Conservation (phyloP, 2,888 invertebrate species). For the Drosophila anomelani region DNA sequence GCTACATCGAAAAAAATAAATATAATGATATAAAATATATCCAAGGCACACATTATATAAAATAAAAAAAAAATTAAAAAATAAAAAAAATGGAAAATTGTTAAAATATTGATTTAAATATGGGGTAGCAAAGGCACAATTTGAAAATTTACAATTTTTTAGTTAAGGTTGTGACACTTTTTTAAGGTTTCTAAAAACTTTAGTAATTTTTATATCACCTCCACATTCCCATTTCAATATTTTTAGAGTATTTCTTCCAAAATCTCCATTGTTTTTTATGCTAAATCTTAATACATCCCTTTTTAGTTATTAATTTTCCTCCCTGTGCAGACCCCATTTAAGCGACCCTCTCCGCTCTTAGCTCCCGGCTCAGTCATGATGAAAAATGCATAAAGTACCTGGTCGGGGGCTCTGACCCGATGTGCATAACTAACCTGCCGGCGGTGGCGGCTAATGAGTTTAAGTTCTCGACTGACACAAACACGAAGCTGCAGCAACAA, state of each 20-base stretch:
- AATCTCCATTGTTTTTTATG: not conserved
- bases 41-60: too few relatives aligned
- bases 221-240: not conserved
- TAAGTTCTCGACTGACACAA: conserved; percentile 70
- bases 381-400: conserved; percentile 69
- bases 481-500: conserved; percentile 42
- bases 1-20: conserved; percentile 1
- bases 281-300: not conserved
- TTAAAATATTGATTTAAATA: too few relatives aligned
- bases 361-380: conserved; percentile 42
- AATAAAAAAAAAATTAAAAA: too few relatives aligned
- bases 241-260: not conserved
- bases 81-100: too few relatives aligned
- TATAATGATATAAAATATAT: not conserved
- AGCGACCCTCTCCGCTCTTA: not conserved
- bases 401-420: conserved; percentile 37
- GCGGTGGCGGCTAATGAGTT: conserved; percentile 75
- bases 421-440: conserved; percentile 68
- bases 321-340: conserved; percentile 9
- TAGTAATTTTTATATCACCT: too few relatives aligned
- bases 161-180: too few relatives aligned
- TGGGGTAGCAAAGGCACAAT: too few relatives aligned
- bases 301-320: not conserved
- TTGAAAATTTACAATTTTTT: too few relatives aligned
- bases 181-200: too few relatives aligned